Percentiles rank a stretch among this genome's conserved stretches.
Conservation (phyloP, 2,888 invertebrate species). For the Rhagonycha fulva region DNA sequence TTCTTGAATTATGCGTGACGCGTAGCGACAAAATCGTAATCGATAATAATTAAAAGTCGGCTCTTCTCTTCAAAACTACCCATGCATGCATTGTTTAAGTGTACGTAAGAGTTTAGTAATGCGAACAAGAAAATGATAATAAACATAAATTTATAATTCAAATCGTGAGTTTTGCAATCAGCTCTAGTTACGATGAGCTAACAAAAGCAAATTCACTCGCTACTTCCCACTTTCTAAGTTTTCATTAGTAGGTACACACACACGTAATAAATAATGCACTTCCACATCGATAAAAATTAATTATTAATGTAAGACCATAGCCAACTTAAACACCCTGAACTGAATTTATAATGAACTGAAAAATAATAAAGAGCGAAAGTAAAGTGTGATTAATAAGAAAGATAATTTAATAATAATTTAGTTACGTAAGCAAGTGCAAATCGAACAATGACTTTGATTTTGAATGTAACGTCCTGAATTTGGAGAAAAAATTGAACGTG, state of each 20-base stretch:
- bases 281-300: neutral
- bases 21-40: neutral
- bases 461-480: neutral
- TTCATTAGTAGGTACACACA: constrained; percentile 4
- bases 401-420: neutral
- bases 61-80: neutral
- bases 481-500: neutral
- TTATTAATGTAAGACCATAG: neutral
- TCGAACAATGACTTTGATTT: constrained; percentile 2
- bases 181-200: constrained; percentile 17
- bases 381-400: neutral
- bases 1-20: neutral
- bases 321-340: constrained; percentile 3
- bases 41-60: neutral
- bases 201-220: constrained; percentile 5
- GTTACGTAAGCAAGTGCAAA: neutral
- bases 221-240: constrained; percentile 16
- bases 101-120: constrained; percentile 2
- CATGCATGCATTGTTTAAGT: neutral
- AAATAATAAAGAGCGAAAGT: constrained; percentile 4
- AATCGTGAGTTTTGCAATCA: constrained; percentile 6
- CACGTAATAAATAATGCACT: constrained; percentile 8
- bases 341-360: constrained; percentile 9
- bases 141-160: constrained; percentile 6
- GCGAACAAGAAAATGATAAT: neutral